Evolutionary conservation across 2,888 invertebrate species (phyloP).

Genomic region (Athalia cordata): DNA sequence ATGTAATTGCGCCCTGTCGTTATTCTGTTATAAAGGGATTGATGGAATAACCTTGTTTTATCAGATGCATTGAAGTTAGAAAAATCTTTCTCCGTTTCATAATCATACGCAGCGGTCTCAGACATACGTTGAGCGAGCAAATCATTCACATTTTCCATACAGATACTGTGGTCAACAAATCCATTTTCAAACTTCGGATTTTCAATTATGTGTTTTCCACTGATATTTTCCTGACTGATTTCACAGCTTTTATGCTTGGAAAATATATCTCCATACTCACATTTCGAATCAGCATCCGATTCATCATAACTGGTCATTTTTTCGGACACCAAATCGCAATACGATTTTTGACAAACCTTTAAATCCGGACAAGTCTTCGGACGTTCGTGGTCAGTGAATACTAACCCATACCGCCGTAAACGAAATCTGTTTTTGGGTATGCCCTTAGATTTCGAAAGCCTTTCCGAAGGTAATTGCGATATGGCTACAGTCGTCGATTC

Average conservation of each 20-base stretch:
- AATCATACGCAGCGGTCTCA: constrained; percentile 34
- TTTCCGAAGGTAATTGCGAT: constrained; percentile 56
- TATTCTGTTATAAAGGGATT: constrained; percentile 41
- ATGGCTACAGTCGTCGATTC: constrained; percentile 59
- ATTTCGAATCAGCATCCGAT: constrained; percentile 31
- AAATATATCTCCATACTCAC: constrained; percentile 30
- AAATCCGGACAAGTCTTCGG: constrained; percentile 69
- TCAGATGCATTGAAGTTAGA: constrained; percentile 36
- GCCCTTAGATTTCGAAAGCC: constrained; percentile 50
- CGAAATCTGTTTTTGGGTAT: constrained; percentile 54
- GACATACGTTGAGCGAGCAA: constrained; percentile 39
- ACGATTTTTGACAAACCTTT: constrained; percentile 39
- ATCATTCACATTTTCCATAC: constrained; percentile 43
- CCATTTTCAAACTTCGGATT: constrained; percentile 40
- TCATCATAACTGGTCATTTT: constrained; percentile 25
- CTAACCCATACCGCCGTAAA: constrained; percentile 66
- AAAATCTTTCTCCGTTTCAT: constrained; percentile 37
- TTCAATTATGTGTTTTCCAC: constrained; percentile 39
- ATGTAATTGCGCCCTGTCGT: constrained; percentile 34
- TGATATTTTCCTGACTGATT: constrained; percentile 29
- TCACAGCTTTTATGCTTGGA: constrained; percentile 33
- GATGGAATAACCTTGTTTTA: constrained; percentile 37
- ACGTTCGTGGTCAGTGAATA: constrained; percentile 67
- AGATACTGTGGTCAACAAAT: constrained; percentile 37
- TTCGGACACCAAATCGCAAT: constrained; percentile 36